These are phyloP conservation scores for Atrina japonica DNA, from an alignment of 2,888 invertebrate genomes.

Conservation along the genomic window DNA sequence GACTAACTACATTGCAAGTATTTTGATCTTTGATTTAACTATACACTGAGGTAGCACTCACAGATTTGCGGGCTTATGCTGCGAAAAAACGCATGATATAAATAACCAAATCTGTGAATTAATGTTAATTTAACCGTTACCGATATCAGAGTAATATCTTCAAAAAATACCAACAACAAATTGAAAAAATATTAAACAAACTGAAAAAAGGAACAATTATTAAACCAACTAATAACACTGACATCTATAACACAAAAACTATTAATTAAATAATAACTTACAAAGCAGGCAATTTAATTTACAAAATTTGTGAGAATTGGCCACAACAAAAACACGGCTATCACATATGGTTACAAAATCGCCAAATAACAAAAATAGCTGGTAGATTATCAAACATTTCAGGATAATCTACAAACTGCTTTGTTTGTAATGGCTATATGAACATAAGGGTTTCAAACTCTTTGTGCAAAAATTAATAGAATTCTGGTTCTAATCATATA, in stretches of 20 bases:
- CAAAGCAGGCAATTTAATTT: conserved; percentile 37
- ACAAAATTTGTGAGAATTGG: conserved; percentile 29
- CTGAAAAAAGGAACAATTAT: conserved; percentile 35
- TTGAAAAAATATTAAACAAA: conserved; percentile 33
- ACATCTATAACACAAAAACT: conserved; percentile 32
- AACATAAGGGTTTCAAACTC: conserved; percentile 19
- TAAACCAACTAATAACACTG: conserved; percentile 27
- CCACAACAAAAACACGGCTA: conserved; percentile 37
- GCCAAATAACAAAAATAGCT: too few species aligned
- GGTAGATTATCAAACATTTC: too few species aligned
- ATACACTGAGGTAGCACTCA: conserved; percentile 30
- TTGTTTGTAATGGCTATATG: background rate
- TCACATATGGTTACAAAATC: conserved; percentile 11
- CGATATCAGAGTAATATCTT: conserved; percentile 28
- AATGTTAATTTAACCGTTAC: conserved; percentile 1
- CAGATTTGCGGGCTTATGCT: conserved; percentile 14
- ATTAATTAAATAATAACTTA: conserved; percentile 31
- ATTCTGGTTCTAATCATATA: background rate
- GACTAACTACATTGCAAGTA: conserved; percentile 16
- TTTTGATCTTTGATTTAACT: conserved; percentile 31
- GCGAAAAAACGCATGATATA: conserved; percentile 29
- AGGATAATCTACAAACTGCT: background rate
- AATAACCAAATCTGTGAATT: conserved; percentile 23
- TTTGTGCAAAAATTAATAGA: conserved; percentile 10
- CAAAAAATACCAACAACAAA: conserved; percentile 36